Percentiles rank a stretch among this genome's conserved stretches.
Conservation (phyloP, 2,113 vertebrate species). For the Nesogale talazaci region DNA sequence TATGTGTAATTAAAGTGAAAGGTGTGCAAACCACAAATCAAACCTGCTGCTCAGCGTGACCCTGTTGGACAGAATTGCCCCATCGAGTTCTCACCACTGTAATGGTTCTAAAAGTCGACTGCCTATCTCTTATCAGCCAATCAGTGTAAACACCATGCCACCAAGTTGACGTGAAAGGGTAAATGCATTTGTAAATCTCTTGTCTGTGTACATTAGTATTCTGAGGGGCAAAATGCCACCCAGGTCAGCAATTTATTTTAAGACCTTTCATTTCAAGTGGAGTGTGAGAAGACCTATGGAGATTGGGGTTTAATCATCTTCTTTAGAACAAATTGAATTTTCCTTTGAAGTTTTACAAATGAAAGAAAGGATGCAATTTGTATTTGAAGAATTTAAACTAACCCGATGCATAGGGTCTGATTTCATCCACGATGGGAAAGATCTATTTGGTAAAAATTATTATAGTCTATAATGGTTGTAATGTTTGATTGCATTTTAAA, state of each 20-base stretch:
- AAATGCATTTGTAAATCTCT: neutral
- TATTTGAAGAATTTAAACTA: neutral
- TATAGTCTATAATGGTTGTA: neutral
- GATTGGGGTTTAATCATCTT: neutral
- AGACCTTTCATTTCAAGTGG: neutral
- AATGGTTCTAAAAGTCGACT: too few species aligned
- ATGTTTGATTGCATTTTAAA: neutral
- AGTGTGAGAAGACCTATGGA: neutral
- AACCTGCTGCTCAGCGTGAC: too few species aligned
- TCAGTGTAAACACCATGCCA: too few species aligned
- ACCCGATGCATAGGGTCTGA: neutral
- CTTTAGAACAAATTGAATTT: conserved; percentile 20
- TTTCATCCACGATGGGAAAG: neutral
- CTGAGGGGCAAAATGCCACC: neutral
- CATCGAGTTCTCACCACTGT: too few species aligned
- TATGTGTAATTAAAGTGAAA: conserved; percentile 1
- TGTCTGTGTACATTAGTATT: neutral
- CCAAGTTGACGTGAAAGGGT: neutral
- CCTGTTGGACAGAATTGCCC: too few species aligned
- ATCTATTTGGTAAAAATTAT: neutral
- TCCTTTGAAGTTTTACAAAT: conserved; percentile 16
- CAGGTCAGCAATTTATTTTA: conserved; percentile 36
- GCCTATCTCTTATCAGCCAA: too few species aligned
- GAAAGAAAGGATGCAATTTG: neutral
- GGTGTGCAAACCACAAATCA: neutral